Conservation (phyloP, 2,113 vertebrate species). For the Bufo gargarizans region DNA sequence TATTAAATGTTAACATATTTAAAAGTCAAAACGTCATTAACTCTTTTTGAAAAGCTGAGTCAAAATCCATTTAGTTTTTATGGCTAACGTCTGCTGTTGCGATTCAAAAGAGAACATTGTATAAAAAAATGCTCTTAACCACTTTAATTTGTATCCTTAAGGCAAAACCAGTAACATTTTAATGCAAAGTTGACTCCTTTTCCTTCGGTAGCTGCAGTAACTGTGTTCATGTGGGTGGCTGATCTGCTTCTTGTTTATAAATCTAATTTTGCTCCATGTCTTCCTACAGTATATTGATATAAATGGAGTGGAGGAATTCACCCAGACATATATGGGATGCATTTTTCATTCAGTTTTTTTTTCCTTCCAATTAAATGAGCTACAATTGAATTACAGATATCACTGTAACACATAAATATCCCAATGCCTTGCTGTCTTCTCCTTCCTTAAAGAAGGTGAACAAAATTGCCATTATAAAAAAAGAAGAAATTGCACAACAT, state of each 20-base stretch:
- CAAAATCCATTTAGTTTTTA: neutral
- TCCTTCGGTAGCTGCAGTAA: neutral
- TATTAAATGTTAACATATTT: too few relatives aligned
- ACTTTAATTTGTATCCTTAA: neutral
- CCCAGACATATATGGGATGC: slow-evolving; percentile 73
- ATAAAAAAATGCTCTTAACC: neutral
- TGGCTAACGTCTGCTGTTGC: neutral
- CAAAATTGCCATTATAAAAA: neutral
- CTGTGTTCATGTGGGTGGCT: slow-evolving; percentile 71
- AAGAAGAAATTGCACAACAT: neutral
- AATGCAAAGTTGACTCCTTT: neutral
- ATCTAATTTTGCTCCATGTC: slow-evolving; percentile 84
- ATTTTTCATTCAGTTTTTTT: slow-evolving; percentile 80
- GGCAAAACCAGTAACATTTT: neutral
- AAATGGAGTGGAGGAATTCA: slow-evolving; percentile 72
- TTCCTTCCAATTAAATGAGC: slow-evolving; percentile 76
- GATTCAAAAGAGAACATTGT: neutral
- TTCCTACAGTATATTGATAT: slow-evolving; percentile 83
- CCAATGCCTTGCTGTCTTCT: slow-evolving; percentile 72
- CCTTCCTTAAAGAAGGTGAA: slow-evolving; percentile 61
- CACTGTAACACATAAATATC: slow-evolving; percentile 84
- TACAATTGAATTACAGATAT: slow-evolving; percentile 87
- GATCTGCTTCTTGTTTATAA: slow-evolving; percentile 81
- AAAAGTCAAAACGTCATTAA: neutral
- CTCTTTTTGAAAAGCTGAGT: neutral